These are phyloP conservation scores for Ectropis grisescens DNA, from an alignment of 1,140 invertebrate species.

Conservation along the genomic window DNA sequence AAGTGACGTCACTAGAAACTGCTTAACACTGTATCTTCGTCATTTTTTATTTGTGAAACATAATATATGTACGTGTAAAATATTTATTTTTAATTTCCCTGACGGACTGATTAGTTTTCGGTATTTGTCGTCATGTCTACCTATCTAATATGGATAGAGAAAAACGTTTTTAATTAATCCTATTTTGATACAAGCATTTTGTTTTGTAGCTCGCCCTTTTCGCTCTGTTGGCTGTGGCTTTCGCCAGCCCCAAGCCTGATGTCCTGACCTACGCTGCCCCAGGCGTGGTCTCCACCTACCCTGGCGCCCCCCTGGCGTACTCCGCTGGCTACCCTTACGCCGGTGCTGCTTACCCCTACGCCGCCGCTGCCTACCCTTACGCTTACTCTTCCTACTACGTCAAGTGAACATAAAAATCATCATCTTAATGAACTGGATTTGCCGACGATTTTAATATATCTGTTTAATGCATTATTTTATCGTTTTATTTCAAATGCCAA, in stretches of 20 bases:
- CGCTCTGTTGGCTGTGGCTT: slow-evolving; percentile 64
- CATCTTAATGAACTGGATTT: slow-evolving; percentile 13
- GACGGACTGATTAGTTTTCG: too few species aligned
- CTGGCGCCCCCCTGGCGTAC: slow-evolving; percentile 20
- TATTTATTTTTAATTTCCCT: too few species aligned
- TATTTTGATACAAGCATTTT: too few species aligned
- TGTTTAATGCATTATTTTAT: slow-evolving; percentile 20
- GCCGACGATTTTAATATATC: slow-evolving; percentile 26
- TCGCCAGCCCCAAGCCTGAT: slow-evolving; percentile 59
- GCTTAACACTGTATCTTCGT: too few species aligned
- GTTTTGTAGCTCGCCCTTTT: slow-evolving; percentile 60
- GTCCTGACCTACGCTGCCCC: slow-evolving; percentile 29
- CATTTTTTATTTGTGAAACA: too few species aligned
- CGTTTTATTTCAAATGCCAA: slow-evolving; percentile 13
- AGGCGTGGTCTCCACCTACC: slow-evolving; percentile 17
- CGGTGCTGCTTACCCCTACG: slow-evolving; percentile 22
- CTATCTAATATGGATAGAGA: too few species aligned
- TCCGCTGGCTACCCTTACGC: slow-evolving; percentile 35
- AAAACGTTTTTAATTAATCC: too few species aligned
- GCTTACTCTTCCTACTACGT: slow-evolving; percentile 44
- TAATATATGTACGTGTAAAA: too few species aligned
- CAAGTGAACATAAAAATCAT: slow-evolving; percentile 12
- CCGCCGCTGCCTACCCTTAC: slow-evolving; percentile 38
- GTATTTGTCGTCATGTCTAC: too few species aligned
- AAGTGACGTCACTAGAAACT: too few species aligned